These are phyloP conservation scores for Bradypodion pumilum DNA, from an alignment of 2,797 vertebrate species.

Conservation along the genomic window DNA sequence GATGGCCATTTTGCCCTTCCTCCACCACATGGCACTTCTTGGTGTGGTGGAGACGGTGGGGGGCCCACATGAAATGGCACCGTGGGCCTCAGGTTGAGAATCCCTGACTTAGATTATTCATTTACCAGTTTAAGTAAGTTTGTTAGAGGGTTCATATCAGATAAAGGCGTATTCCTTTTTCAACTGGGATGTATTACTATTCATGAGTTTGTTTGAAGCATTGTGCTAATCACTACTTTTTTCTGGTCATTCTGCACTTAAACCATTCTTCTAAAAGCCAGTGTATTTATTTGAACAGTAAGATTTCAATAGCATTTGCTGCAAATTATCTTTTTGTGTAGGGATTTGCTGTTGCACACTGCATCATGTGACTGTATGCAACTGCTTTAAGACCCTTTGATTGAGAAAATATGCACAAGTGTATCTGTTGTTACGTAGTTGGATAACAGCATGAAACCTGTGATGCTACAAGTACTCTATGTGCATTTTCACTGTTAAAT, in stretches of 20 bases:
- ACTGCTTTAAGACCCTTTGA: neutral
- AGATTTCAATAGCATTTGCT: no score
- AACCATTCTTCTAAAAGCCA: neutral
- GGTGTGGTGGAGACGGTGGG: no score
- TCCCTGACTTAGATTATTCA: no score
- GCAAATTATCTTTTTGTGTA: no score
- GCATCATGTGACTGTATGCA: neutral
- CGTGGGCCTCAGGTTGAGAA: no score
- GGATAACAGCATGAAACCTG: neutral
- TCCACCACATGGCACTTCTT: no score
- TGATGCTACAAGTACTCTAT: neutral
- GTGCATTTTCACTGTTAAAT: neutral
- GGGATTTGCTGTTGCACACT: no score
- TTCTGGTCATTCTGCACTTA: neutral
- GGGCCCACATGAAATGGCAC: no score
- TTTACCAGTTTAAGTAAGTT: neutral
- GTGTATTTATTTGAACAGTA: neutral
- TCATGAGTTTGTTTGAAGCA: neutral
- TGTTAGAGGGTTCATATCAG: neutral
- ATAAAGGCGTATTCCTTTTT: neutral
- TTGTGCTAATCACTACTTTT: neutral
- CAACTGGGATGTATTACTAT: neutral
- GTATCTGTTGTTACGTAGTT: neutral
- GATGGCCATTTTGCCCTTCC: no score
- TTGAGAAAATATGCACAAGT: neutral